phyloP scores from a whole-genome alignment of 2,113 vertebrate species.

The Antennarius striatus region DNA sequence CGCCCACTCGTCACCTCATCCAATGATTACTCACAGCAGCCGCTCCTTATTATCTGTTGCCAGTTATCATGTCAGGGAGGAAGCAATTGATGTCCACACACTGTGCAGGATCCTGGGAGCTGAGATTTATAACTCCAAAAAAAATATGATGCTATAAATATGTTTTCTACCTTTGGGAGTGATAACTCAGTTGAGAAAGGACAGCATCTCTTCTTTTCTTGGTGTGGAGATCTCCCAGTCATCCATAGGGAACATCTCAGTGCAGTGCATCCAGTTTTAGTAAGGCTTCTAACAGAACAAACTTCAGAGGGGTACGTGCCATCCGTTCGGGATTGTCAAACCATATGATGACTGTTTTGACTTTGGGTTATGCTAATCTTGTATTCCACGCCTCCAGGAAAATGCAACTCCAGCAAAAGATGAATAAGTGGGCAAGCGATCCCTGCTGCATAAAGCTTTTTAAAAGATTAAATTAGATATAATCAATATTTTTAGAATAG shows the following conservation, averaged over 20 bases:
- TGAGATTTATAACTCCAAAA: conserved; percentile 44
- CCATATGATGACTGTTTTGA: no score
- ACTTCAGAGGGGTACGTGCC: no score
- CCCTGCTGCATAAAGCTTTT: no score
- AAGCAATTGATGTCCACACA: conserved; percentile 29
- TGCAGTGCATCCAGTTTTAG: background rate
- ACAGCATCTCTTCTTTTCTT: conserved; percentile 36
- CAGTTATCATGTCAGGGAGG: conserved; percentile 41
- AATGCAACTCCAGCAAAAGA: no score
- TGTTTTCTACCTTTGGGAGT: conserved; percentile 44
- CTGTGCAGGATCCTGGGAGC: conserved; percentile 21
- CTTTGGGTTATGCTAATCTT: no score
- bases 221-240: conserved; percentile 12
- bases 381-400: no score
- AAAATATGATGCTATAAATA: conserved; percentile 54
- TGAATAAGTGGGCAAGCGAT: no score
- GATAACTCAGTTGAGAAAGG: conserved; percentile 41
- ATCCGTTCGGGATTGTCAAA: no score
- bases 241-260: conserved; percentile 14
- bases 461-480: no score
- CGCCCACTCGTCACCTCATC: conserved; percentile 24
- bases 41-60: conserved; percentile 33
- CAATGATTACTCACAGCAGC: conserved; percentile 49
- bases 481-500: no score
- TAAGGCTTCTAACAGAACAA: background rate